These are phyloP conservation scores for Silurus asotus DNA, from an alignment of 2,113 vertebrate species.

Conservation along the genomic window DNA sequence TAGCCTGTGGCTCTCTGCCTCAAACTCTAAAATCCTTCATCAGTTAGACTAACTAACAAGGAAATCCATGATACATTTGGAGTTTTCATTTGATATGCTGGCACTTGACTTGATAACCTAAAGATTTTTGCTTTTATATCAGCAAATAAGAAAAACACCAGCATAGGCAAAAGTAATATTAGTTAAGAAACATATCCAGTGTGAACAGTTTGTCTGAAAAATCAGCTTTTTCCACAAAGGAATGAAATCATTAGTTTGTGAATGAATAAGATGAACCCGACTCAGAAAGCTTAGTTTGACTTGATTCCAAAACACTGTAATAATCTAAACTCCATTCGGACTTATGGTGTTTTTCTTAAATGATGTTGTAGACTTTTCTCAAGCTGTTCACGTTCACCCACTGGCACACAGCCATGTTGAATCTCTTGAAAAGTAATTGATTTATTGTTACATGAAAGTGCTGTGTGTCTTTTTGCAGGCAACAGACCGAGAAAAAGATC, in stretches of 20 bases:
- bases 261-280: not conserved
- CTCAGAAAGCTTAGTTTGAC: not conserved
- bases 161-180: not conserved
- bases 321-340: constrained; percentile 5
- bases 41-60: not conserved
- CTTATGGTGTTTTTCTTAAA: constrained; percentile 7
- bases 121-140: not conserved
- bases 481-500: constrained; percentile 89
- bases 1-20: not conserved
- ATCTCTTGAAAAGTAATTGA: constrained; percentile 25
- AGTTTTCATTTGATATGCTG: not conserved
- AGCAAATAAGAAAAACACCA: not conserved
- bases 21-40: not conserved
- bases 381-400: not conserved
- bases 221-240: not conserved
- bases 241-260: not conserved
- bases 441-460: constrained; percentile 37
- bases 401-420: not conserved
- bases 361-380: not conserved
- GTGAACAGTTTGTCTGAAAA: not conserved
- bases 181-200: not conserved
- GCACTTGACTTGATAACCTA: not conserved
- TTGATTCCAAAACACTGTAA: not conserved
- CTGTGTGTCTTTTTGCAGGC: constrained; percentile 75
- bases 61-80: not conserved